These are phyloP conservation scores for Brienomyrus brachyistius DNA, from an alignment of 2,113 vertebrate species.

Conservation along the genomic window DNA sequence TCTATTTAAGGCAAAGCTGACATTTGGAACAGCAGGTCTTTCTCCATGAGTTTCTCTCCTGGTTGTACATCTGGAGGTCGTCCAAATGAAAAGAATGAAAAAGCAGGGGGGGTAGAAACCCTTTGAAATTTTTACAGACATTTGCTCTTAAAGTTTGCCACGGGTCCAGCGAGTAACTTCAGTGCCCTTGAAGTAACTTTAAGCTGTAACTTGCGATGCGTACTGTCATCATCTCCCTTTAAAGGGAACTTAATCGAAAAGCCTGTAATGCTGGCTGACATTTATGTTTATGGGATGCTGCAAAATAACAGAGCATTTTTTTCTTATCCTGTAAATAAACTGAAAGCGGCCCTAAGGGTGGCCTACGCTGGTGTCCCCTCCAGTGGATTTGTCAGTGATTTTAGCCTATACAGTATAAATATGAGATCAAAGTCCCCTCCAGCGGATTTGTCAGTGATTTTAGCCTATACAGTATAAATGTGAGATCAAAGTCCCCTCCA, in stretches of 20 bases:
- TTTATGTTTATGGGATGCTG: not conserved
- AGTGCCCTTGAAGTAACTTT: slow-evolving; percentile 24
- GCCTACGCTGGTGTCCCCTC: not conserved
- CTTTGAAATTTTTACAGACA: slow-evolving; percentile 22
- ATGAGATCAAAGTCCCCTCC: no score
- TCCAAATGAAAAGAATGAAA: slow-evolving; percentile 20
- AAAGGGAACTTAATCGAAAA: slow-evolving; percentile 19
- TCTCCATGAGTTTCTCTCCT: slow-evolving; percentile 3
- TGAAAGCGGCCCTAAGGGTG: not conserved
- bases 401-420: no score
- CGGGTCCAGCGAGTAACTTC: slow-evolving; percentile 19
- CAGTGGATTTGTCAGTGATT: not conserved
- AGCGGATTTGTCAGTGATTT: no score
- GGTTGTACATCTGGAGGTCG: slow-evolving; percentile 23
- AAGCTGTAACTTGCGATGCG: slow-evolving; percentile 11
- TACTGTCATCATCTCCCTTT: slow-evolving; percentile 19
- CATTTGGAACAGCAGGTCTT: slow-evolving; percentile 10
- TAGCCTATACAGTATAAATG: no score
- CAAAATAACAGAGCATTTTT: not conserved
- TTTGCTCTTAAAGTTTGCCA: slow-evolving; percentile 29
- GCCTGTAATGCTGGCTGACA: not conserved
- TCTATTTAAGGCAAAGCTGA: not conserved
- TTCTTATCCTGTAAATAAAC: not conserved
- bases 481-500: no score
- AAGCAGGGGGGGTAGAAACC: not conserved